Evolutionary conservation across 2,797 vertebrate species (phyloP).

Genomic region (Sardinella longiceps): DNA sequence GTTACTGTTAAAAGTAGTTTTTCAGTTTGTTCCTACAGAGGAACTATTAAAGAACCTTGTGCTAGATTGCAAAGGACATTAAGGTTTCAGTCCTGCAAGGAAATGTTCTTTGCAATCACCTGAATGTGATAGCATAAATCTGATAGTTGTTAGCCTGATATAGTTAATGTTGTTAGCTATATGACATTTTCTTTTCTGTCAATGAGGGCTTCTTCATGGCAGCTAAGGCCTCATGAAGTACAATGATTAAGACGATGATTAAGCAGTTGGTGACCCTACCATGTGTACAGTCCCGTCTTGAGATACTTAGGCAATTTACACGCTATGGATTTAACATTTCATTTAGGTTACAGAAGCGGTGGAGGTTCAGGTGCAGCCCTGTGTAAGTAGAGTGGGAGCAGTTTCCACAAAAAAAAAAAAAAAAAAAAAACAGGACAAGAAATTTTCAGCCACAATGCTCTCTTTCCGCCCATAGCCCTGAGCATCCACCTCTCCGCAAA

Average conservation of each 20-base stretch:
- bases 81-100: not conserved
- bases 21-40: not conserved
- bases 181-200: not conserved
- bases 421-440: no score
- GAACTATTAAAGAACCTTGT: not conserved
- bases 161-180: not conserved
- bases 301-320: not conserved
- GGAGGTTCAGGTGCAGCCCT: slow-evolving; percentile 45
- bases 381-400: slow-evolving; percentile 46
- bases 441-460: slow-evolving; percentile 4
- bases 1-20: not conserved
- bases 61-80: not conserved
- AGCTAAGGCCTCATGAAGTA: not conserved
- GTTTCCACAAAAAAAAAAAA: no score
- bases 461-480: not conserved
- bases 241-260: not conserved
- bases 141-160: not conserved
- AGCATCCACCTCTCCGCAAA: not conserved
- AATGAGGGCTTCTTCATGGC: not conserved
- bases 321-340: slow-evolving; percentile 40
- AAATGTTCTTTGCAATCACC: not conserved
- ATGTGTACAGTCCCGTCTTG: no score
- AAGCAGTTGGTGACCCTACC: no score
- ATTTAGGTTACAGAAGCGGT: slow-evolving; percentile 48
- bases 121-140: not conserved